Percentiles rank a stretch among this genome's conserved stretches.
Evolutionary conservation across 2,888 invertebrate species (phyloP).

Genomic region (Oxystoma pomonae): DNA sequence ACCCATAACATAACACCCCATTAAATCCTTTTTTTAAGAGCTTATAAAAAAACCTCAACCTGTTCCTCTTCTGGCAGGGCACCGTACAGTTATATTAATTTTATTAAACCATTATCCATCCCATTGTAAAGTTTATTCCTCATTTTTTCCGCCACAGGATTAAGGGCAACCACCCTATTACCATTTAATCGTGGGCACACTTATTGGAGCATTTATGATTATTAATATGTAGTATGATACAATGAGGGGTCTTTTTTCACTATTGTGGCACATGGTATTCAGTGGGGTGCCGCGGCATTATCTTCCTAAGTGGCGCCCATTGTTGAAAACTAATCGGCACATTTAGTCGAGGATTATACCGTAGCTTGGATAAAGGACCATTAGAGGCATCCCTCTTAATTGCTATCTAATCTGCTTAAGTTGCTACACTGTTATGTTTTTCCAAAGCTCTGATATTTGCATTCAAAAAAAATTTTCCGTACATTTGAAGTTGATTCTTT

Average conservation of each 20-base stretch:
- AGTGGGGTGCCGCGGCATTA: slow-evolving; percentile 2
- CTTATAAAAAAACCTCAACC: not conserved
- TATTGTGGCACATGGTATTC: not conserved
- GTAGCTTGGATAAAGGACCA: too few species aligned
- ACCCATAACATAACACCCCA: not conserved
- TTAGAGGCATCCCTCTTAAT: too few species aligned
- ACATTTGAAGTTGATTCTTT: too few species aligned
- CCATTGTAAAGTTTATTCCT: not conserved
- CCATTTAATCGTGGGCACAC: slow-evolving; percentile 5
- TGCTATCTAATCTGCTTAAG: too few species aligned
- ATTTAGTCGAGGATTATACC: not conserved
- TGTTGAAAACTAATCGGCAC: not conserved
- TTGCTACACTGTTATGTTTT: too few species aligned
- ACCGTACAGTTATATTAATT: not conserved
- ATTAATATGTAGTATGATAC: slow-evolving; percentile 19
- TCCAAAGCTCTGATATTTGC: too few species aligned
- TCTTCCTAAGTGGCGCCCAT: slow-evolving; percentile 6
- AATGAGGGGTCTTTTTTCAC: slow-evolving; percentile 4
- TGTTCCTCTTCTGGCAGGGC: not conserved
- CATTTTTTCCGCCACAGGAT: not conserved
- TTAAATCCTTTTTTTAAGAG: not conserved
- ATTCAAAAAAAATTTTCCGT: too few species aligned
- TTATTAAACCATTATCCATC: slow-evolving; percentile 2
- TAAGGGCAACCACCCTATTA: not conserved
- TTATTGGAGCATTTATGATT: slow-evolving; percentile 25